These are phyloP conservation scores for Pterocles gutturalis DNA, from an alignment of 2,113 vertebrate species.

Conservation along the genomic window DNA sequence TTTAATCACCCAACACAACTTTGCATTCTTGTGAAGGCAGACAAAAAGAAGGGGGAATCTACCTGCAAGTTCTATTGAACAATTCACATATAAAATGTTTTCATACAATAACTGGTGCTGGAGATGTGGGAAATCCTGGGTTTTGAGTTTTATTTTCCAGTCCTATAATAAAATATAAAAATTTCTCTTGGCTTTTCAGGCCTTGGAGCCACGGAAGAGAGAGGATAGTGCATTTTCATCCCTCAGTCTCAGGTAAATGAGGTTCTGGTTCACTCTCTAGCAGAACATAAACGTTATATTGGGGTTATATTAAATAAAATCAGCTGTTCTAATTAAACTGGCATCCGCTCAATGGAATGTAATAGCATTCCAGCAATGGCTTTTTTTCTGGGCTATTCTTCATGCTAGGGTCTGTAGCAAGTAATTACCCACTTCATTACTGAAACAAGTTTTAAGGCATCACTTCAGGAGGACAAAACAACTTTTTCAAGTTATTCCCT, in stretches of 20 bases:
- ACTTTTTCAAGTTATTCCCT: not conserved
- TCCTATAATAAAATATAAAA: not conserved
- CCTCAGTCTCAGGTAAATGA: not conserved
- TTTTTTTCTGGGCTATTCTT: not conserved
- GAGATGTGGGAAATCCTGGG: not conserved
- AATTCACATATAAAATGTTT: not conserved
- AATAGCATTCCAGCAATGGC: not conserved
- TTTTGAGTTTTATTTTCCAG: not conserved
- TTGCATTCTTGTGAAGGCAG: not conserved
- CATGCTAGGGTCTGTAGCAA: not conserved
- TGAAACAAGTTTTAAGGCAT: not conserved
- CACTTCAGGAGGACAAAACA: not conserved
- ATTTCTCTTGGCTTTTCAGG: not conserved
- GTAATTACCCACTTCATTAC: not conserved
- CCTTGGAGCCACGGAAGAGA: not conserved
- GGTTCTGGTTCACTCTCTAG: not conserved
- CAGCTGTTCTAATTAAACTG: not conserved
- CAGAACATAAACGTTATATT: not conserved
- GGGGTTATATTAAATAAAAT: not conserved
- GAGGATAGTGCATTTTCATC: not conserved
- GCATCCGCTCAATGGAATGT: not conserved
- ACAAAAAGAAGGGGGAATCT: not conserved
- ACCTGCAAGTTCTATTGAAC: not conserved
- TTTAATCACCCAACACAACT: not conserved
- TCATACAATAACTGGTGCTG: not conserved